phyloP scores from a whole-genome alignment of 2,113 vertebrate species.

The Rhynchopsitta pachyrhyncha region DNA sequence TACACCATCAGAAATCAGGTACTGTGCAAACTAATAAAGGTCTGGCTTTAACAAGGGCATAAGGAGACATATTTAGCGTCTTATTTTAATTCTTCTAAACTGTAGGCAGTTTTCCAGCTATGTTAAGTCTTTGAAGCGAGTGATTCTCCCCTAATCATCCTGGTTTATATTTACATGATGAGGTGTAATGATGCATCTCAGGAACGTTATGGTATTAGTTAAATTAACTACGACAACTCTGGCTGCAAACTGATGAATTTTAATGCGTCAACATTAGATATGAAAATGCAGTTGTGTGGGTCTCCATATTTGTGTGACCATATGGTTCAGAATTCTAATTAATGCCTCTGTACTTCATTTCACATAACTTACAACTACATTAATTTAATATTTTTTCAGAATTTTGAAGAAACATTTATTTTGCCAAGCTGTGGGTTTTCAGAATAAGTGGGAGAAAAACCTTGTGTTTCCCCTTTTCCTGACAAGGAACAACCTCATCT shows the following conservation, averaged over 20 bases:
- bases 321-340: constrained; percentile 56
- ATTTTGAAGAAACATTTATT: background rate
- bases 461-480: background rate
- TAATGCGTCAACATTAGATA: constrained; percentile 55
- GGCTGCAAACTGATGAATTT: constrained; percentile 60
- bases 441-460: background rate
- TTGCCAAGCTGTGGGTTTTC: constrained; percentile 19
- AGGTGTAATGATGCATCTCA: constrained; percentile 60
- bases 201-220: constrained; percentile 50
- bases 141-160: constrained; percentile 39
- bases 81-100: constrained; percentile 28
- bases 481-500: background rate
- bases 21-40: background rate
- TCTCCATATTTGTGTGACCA: constrained; percentile 21
- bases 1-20: background rate
- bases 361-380: constrained; percentile 42
- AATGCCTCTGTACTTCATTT: constrained; percentile 53
- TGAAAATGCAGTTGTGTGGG: constrained; percentile 9
- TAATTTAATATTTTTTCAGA: constrained; percentile 43
- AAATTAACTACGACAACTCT: constrained; percentile 64
- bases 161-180: constrained; percentile 58
- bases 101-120: constrained; percentile 8
- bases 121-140: background rate
- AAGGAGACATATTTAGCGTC: background rate
- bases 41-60: background rate